Percentiles rank a stretch among this genome's conserved stretches.
Conservation (phyloP, 2,113 vertebrate genomes). For the Herpailurus yagouaroundi region DNA sequence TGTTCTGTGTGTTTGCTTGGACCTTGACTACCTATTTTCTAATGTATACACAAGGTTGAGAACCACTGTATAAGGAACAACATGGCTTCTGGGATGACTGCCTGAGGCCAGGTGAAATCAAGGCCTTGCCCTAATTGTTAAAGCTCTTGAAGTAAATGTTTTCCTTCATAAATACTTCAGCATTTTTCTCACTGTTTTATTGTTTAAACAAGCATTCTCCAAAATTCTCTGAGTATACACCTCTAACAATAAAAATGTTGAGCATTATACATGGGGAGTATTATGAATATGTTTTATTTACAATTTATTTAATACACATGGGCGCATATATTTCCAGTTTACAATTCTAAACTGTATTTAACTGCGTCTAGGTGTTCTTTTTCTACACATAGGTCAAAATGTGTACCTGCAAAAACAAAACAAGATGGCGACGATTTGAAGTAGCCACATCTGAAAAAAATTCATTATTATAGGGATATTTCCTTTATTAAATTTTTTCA, state of each 20-base stretch:
- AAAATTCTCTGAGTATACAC: neutral
- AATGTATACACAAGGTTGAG: neutral
- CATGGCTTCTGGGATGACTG: neutral
- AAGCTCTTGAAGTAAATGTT: neutral
- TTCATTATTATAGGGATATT: neutral
- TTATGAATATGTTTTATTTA: neutral
- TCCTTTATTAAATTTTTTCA: neutral
- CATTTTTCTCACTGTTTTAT: neutral
- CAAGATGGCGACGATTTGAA: neutral
- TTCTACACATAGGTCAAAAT: neutral
- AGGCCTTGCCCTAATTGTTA: neutral
- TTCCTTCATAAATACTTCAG: neutral
- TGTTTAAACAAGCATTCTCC: neutral
- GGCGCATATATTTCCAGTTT: neutral
- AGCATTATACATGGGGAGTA: neutral
- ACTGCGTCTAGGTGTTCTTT: neutral
- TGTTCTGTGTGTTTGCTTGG: neutral
- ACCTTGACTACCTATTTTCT: neutral
- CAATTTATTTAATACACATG: neutral
- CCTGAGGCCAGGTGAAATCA: neutral
- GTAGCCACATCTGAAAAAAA: neutral
- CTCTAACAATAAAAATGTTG: conserved; percentile 26
- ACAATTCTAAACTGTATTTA: neutral
- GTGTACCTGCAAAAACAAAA: neutral
- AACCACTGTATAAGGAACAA: neutral